These are phyloP conservation scores for Drosophila pallidifrons DNA, from an alignment of 1,140 invertebrate species.

Conservation along the genomic window DNA sequence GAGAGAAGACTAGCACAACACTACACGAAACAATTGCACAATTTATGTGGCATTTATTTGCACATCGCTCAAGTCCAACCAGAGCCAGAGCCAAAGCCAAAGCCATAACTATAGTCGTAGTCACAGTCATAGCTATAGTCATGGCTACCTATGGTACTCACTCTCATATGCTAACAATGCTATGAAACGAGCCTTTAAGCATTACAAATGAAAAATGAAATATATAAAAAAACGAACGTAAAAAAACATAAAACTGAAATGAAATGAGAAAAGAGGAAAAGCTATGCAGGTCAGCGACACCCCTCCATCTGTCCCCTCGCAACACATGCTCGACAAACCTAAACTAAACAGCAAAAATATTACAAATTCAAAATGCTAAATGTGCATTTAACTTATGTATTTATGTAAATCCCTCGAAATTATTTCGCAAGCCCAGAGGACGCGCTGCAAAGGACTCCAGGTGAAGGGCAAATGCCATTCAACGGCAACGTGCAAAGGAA, in stretches of 20 bases:
- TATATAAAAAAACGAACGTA: slow-evolving; percentile 37
- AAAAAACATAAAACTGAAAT: not conserved
- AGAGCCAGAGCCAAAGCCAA: slow-evolving; percentile 1
- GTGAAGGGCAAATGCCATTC: slow-evolving; percentile 12
- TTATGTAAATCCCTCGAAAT: slow-evolving; percentile 83
- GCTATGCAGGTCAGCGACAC: slow-evolving; percentile 42
- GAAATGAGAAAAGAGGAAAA: slow-evolving; percentile 10
- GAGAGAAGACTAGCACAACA: slow-evolving; percentile 15
- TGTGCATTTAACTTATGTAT: slow-evolving; percentile 84
- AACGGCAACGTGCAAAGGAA: slow-evolving; percentile 30
- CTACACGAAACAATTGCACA: slow-evolving; percentile 73
- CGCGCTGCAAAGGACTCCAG: not conserved
- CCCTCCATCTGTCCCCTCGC: slow-evolving; percentile 15
- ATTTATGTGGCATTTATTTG: slow-evolving; percentile 81
- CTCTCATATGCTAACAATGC: slow-evolving; percentile 38
- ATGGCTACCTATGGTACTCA: slow-evolving; percentile 28
- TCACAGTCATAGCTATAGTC: not conserved
- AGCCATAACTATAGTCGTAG: not conserved
- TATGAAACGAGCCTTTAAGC: slow-evolving; percentile 69
- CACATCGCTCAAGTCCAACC: slow-evolving; percentile 59
- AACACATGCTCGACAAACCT: slow-evolving; percentile 58
- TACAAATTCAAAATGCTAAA: slow-evolving; percentile 84
- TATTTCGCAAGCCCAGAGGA: slow-evolving; percentile 54
- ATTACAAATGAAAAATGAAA: slow-evolving; percentile 14
- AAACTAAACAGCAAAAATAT: slow-evolving; percentile 77